Base-by-base conservation (phyloP, 2,113 vertebrate species). In the Hassar affinis region DNA sequence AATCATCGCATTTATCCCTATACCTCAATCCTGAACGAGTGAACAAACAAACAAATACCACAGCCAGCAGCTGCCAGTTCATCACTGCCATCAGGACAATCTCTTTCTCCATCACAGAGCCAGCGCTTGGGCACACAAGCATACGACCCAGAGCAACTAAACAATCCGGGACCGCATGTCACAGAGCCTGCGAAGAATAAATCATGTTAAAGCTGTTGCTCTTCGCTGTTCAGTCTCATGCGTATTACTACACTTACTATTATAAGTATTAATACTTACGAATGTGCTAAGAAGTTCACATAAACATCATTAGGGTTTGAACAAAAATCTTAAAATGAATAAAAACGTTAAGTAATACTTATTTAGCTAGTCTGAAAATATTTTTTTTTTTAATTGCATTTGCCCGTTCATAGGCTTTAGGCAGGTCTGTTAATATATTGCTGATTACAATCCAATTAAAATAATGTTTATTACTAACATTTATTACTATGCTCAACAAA, bases 51-150 rank as follows among this genome's bases (percentile, higher is more conserved):
- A 27, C 9, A 71, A 71, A 30, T 85, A 99, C 98, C 96, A 10
- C 98, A 99, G 89, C 97, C 97, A 2, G 98, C 98, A 7, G 96
- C 95, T 2, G 97, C 94, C 1, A 99, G 96, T 69, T 99, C 98
- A 10, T 99, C 98, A 0, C 97, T 98, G 10, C 97, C 98, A 7
- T 99, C 92, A 4, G 97, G 97, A 86, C 97, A 99, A 89, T 99
- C 98, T 18, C 98, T 93, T 84, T 99, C 97, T 0, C 97, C 98
- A 0, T 99, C 98, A 76, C 98, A 99, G 54, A 99, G 96, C 98
- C 98, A 99, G 87, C 95, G 96, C 35, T 89, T 93, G 0, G 97
- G 97, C 68, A 99, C 97, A 15, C 98, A 99, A 59, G 97, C 97
- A 0, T 95, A 96, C 0, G 98, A 99, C 57, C 96, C 95, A 0